Percentiles rank a stretch among this genome's conserved stretches.
These are phyloP conservation scores for Ginglymostoma cirratum DNA, from an alignment of 2,113 vertebrate genomes.

Conservation along the genomic window DNA sequence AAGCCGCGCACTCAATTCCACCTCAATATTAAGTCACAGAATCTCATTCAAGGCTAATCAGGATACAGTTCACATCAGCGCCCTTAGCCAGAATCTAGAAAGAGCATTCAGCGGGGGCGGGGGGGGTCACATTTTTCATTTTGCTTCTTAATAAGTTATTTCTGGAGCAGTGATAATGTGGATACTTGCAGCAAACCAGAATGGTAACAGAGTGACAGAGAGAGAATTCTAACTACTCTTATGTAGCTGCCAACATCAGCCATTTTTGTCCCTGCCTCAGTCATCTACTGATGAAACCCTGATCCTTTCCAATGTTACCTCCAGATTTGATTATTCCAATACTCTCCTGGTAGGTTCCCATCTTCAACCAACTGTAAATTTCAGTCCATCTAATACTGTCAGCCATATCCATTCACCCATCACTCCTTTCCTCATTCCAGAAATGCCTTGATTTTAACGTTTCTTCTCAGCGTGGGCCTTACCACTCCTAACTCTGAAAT, in stretches of 20 bases:
- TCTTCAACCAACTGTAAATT: not conserved
- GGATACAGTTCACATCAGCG: not conserved
- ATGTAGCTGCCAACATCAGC: not conserved
- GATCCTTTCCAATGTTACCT: not conserved
- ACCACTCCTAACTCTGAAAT: not conserved
- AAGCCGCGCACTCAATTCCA: not conserved
- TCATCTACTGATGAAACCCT: not conserved
- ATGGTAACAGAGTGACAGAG: not conserved
- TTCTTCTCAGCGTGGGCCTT: not conserved
- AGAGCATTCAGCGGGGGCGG: not conserved
- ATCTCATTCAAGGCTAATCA: not conserved
- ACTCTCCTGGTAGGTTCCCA: not conserved
- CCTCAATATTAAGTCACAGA: not conserved
- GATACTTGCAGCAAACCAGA: not conserved
- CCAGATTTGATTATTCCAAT: not conserved
- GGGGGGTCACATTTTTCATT: too few relatives aligned
- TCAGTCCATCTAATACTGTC: not conserved
- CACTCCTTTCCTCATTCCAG: not conserved
- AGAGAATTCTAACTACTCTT: not conserved
- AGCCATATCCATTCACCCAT: not conserved
- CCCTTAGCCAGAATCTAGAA: not conserved
- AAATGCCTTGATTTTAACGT: not conserved
- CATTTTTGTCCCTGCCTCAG: not conserved
- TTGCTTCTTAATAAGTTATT: not conserved
- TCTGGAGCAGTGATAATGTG: not conserved